Percentiles rank a stretch among this genome's conserved stretches.
Conservation (phyloP, 2,113 vertebrate genomes). For the Electrona antarctica region DNA sequence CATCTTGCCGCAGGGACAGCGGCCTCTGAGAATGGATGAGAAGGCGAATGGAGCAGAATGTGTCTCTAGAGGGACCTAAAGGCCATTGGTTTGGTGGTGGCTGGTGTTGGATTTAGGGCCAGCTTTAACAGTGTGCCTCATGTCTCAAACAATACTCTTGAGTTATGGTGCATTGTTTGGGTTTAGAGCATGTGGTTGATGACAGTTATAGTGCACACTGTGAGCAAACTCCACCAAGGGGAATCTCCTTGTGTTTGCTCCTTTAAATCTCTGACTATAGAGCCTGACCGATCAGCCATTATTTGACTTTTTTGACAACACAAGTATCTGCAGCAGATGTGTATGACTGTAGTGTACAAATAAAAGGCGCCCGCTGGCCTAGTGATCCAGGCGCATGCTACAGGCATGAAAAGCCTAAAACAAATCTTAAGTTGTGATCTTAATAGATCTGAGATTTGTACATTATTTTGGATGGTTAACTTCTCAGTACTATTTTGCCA, state of each 20-base stretch:
- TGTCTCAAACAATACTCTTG: slow-evolving; percentile 63
- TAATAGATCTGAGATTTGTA: too few relatives aligned
- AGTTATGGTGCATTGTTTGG: slow-evolving; percentile 60
- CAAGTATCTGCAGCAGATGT: too few relatives aligned
- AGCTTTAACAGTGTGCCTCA: slow-evolving; percentile 56
- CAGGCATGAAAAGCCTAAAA: too few relatives aligned
- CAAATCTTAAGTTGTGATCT: too few relatives aligned
- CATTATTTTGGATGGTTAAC: too few relatives aligned
- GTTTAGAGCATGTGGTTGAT: slow-evolving; percentile 45
- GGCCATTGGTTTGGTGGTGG: slow-evolving; percentile 45
- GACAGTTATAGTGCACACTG: slow-evolving; percentile 38
- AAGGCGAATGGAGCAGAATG: slow-evolving; percentile 4
- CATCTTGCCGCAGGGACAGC: slow-evolving; percentile 44
- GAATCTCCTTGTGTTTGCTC: slow-evolving; percentile 21
- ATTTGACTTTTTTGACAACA: too few relatives aligned
- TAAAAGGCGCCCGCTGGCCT: too few relatives aligned
- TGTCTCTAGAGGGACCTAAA: slow-evolving; percentile 40
- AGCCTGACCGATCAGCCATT: too few relatives aligned
- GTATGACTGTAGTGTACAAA: too few relatives aligned
- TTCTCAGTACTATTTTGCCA: too few relatives aligned
- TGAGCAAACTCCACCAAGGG: slow-evolving; percentile 10
- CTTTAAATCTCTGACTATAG: slow-evolving; percentile 24
- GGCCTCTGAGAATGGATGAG: slow-evolving; percentile 31
- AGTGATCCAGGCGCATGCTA: too few relatives aligned
- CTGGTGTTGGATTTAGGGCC: slow-evolving; percentile 31